Percentiles rank a stretch among this genome's conserved stretches.
Conservation (phyloP, 2,113 vertebrate species). For the Turnix velox region DNA sequence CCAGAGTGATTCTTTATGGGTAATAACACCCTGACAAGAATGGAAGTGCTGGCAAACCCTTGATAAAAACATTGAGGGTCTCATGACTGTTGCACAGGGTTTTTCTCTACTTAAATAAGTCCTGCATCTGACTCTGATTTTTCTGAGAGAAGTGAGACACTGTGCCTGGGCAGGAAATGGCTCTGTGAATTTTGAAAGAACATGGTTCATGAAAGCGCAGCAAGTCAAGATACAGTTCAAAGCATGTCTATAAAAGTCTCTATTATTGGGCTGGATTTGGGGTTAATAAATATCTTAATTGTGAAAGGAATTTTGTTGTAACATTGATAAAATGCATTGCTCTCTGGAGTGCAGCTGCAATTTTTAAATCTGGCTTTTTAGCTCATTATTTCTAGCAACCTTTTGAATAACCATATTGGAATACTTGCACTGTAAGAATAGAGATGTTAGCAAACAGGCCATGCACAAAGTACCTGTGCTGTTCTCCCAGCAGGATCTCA, state of each 20-base stretch:
- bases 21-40: not conserved
- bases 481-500: constrained; percentile 22
- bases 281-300: not conserved
- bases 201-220: not conserved
- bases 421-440: not conserved
- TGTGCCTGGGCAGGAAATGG: not conserved
- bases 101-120: not conserved
- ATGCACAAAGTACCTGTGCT: not conserved
- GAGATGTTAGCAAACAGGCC: not conserved
- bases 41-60: not conserved
- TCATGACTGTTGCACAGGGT: not conserved
- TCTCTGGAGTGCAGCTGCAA: not conserved
- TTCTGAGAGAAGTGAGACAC: not conserved
- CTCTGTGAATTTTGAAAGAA: not conserved
- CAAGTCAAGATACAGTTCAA: not conserved
- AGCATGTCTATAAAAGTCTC: not conserved
- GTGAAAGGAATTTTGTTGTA: not conserved
- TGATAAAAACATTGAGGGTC: not conserved
- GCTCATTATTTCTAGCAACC: not conserved
- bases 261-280: not conserved
- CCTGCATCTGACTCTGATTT: not conserved
- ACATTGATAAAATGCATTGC: not conserved
- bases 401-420: not conserved
- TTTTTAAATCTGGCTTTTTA: not conserved
- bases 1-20: not conserved